phyloP scores from a whole-genome alignment of 1,140 invertebrate species.

The Diorhabda elongata region DNA sequence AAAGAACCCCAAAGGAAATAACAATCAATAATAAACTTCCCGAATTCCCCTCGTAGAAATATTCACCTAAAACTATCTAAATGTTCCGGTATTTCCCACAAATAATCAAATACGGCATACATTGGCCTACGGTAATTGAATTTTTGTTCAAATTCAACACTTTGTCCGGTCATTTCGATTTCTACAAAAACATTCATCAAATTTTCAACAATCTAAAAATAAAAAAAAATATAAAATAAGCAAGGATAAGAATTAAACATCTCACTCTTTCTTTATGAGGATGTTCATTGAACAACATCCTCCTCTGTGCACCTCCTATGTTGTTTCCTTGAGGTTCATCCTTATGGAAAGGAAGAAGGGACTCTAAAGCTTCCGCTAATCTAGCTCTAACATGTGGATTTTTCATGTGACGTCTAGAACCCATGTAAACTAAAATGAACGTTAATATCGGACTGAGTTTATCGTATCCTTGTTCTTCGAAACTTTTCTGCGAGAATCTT shows the following conservation, averaged over 20 bases:
- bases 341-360: constrained; percentile 67
- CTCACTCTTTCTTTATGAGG: constrained; percentile 51
- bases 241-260: not conserved
- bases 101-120: constrained; percentile 89
- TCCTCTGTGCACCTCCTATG: constrained; percentile 62
- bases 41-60: not conserved
- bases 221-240: constrained; percentile 14
- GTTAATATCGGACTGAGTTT: constrained; percentile 72
- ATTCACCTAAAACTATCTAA: constrained; percentile 69
- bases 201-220: constrained; percentile 62
- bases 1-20: too few species aligned
- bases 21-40: not conserved
- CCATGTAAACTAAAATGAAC: constrained; percentile 67
- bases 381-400: constrained; percentile 89
- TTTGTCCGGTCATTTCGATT: constrained; percentile 96
- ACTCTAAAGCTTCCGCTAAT: constrained; percentile 83
- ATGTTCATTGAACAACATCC: constrained; percentile 75
- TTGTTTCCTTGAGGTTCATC: constrained; percentile 55
- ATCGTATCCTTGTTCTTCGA: constrained; percentile 58
- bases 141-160: constrained; percentile 94
- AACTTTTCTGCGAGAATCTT: constrained; percentile 57
- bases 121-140: constrained; percentile 94
- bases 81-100: constrained; percentile 81
- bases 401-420: constrained; percentile 72
- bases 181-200: constrained; percentile 90